Conservation (phyloP, 2,113 vertebrate genomes). For the Trematocara macrostoma region DNA sequence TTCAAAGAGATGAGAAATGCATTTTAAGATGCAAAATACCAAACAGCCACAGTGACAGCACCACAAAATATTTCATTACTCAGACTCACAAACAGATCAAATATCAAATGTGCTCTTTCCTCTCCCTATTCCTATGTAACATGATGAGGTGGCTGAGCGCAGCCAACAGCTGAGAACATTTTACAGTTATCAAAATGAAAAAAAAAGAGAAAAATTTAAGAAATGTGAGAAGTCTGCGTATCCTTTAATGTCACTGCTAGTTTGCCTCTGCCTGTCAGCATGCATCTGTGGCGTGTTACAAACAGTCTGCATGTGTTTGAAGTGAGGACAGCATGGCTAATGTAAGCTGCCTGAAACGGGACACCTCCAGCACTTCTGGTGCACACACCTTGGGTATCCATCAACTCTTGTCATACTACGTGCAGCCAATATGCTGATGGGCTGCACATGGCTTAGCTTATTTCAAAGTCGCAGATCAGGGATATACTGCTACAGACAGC, state of each 20-base stretch:
- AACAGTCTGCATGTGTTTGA: constrained; percentile 48
- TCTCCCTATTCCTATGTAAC: constrained; percentile 44
- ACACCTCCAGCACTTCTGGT: constrained; percentile 7
- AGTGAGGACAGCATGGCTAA: constrained; percentile 51
- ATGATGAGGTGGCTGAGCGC: constrained; percentile 47
- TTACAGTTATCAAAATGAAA: constrained; percentile 46
- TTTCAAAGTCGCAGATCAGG: constrained; percentile 30
- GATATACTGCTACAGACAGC: background rate
- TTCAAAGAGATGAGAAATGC: constrained; percentile 38
- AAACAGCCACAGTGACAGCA: constrained; percentile 40
- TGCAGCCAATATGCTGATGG: constrained; percentile 13
- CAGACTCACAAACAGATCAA: constrained; percentile 48
- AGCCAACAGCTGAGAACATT: constrained; percentile 45
- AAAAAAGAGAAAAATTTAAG: constrained; percentile 1
- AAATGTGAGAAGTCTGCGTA: constrained; percentile 52
- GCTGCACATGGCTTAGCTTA: constrained; percentile 26
- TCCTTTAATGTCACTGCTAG: constrained; percentile 57
- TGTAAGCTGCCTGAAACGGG: constrained; percentile 46
- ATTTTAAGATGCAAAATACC: constrained; percentile 57
- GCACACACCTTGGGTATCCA: constrained; percentile 35
- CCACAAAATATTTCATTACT: constrained; percentile 56
- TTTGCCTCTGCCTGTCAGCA: constrained; percentile 55
- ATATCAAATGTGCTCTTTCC: constrained; percentile 50
- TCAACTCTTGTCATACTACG: constrained; percentile 27
- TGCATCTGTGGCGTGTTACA: constrained; percentile 42